A percentile compares a stretch with the other conserved stretches of the same genome.
Conservation (phyloP, 2,888 invertebrate genomes). For the Dendrolimus houi region DNA sequence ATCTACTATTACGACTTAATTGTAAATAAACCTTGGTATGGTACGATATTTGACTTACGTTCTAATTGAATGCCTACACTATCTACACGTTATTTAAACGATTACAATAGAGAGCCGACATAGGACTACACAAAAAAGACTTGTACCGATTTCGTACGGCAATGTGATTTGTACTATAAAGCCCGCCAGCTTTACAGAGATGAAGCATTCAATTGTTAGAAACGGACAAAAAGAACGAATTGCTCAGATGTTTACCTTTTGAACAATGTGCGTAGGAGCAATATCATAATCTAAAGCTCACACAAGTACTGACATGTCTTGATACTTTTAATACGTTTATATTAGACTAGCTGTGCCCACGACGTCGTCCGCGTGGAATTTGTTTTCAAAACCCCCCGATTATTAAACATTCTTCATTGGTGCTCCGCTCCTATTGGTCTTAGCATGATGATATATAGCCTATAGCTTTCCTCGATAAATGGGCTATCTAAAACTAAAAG, state of each 20-base stretch:
- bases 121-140: constrained; percentile 40
- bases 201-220: constrained; percentile 37
- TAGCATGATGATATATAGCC: too few species aligned
- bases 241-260: constrained; percentile 56
- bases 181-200: constrained; percentile 19
- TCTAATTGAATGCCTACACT: constrained; percentile 34
- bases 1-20: too few species aligned
- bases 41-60: too few species aligned
- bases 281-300: constrained; percentile 26
- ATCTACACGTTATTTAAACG: constrained; percentile 46
- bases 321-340: constrained; percentile 23
- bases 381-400: too few species aligned
- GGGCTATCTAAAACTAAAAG: too few species aligned
- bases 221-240: constrained; percentile 50
- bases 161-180: constrained; percentile 20
- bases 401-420: too few species aligned
- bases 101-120: constrained; percentile 45
- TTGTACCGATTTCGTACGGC: constrained; percentile 41
- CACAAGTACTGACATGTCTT: constrained; percentile 17
- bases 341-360: too few species aligned
- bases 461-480: too few species aligned
- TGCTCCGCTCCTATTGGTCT: too few species aligned
- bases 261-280: constrained; percentile 56
- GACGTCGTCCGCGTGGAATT: too few species aligned
- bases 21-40: too few species aligned